Percentiles rank a stretch among this genome's conserved stretches.
phyloP scores from a whole-genome alignment of 2,888 invertebrate genomes.

The Keiferia lycopersicella region DNA sequence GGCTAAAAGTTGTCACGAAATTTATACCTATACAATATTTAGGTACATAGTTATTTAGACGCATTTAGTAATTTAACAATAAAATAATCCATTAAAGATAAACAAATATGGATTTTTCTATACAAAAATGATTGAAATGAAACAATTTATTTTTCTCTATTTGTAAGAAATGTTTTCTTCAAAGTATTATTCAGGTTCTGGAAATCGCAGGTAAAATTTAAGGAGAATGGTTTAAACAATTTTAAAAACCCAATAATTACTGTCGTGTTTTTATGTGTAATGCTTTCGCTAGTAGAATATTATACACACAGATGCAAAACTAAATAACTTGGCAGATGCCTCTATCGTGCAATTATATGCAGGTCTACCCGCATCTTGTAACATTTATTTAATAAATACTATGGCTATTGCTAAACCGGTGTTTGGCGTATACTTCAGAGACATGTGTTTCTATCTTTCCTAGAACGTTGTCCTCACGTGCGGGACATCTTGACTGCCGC shows the following conservation, averaged over 20 bases:
- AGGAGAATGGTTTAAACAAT: background rate
- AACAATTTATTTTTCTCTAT: background rate
- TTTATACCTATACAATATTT: too few relatives aligned
- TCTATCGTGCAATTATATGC: conserved; percentile 42
- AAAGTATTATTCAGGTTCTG: background rate
- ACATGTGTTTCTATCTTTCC: conserved; percentile 63
- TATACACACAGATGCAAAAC: background rate
- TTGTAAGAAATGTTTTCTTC: background rate
- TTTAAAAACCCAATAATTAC: background rate
- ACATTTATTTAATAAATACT: background rate
- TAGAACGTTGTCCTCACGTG: conserved; percentile 68
- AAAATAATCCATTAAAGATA: background rate
- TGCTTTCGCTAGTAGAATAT: background rate
- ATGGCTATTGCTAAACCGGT: conserved; percentile 42
- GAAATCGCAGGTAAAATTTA: background rate
- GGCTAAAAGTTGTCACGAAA: conserved; percentile 15
- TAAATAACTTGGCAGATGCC: conserved; percentile 44
- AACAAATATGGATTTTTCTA: background rate
- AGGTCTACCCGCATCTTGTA: conserved; percentile 44
- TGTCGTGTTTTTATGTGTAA: background rate
- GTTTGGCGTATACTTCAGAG: conserved; percentile 37
- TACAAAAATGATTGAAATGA: too few relatives aligned
- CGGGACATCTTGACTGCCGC: conserved; percentile 52
- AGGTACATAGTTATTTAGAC: background rate
- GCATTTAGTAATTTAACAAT: background rate